phyloP scores from a whole-genome alignment of 1,140 invertebrate genomes.

The Gonioctena quinquepunctata region DNA sequence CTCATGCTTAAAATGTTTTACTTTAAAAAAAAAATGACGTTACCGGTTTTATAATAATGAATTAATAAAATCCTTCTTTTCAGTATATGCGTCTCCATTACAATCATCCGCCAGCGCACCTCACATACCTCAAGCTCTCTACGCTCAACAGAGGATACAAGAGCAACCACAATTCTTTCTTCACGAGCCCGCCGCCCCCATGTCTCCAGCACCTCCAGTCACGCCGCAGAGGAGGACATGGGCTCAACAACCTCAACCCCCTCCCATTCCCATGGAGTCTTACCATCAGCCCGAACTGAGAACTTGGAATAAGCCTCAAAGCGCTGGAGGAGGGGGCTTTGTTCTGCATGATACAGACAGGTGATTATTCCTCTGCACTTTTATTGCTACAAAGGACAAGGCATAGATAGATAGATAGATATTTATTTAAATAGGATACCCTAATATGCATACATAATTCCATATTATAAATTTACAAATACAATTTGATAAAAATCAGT shows the following conservation, averaged over 20 bases:
- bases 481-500: no score
- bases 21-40: no score
- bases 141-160: constrained; percentile 37
- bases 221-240: constrained; percentile 70
- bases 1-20: no score
- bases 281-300: constrained; percentile 58
- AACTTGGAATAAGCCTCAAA: constrained; percentile 50
- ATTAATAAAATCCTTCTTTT: no score
- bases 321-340: constrained; percentile 37
- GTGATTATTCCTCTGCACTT: no score
- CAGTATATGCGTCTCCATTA: constrained; percentile 33
- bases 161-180: constrained; percentile 71
- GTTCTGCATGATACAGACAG: constrained; percentile 49
- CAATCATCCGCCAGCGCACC: constrained; percentile 51
- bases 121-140: constrained; percentile 53
- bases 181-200: constrained; percentile 63
- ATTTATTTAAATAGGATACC: no score
- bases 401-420: no score
- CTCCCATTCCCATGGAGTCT: constrained; percentile 53
- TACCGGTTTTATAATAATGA: no score
- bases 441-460: no score
- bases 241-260: constrained; percentile 69
- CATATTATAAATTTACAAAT: no score
- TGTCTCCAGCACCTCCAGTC: constrained; percentile 61
- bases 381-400: no score